Evolutionary conservation across 1,140 invertebrate species (phyloP).

Genomic region (Antheraea mylitta): DNA sequence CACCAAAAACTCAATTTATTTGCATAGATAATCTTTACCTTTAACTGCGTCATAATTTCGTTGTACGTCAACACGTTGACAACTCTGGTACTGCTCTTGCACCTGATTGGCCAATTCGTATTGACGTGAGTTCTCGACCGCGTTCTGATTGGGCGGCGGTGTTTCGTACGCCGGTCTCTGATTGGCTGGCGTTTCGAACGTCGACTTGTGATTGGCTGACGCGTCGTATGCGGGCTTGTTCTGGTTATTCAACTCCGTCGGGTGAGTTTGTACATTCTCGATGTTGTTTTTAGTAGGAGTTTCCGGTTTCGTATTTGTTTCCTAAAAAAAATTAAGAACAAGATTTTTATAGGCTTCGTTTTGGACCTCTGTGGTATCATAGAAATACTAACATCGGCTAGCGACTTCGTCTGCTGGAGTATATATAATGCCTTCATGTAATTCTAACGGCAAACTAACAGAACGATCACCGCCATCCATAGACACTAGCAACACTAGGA

Average conservation of each 20-base stretch:
- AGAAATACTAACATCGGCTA: too few species aligned
- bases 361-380: too few species aligned
- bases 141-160: constrained; percentile 33
- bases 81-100: constrained; percentile 18
- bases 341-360: too few species aligned
- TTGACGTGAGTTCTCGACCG: neutral
- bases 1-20: too few species aligned
- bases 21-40: neutral
- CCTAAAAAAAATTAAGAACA: neutral
- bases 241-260: constrained; percentile 8
- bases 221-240: constrained; percentile 13
- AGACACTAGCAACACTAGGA: too few species aligned
- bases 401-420: too few species aligned
- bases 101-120: neutral
- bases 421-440: too few species aligned
- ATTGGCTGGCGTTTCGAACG: constrained; percentile 29
- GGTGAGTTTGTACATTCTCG: constrained; percentile 17
- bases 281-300: constrained; percentile 35
- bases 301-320: constrained; percentile 35
- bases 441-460: too few species aligned
- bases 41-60: neutral
- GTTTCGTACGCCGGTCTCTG: constrained; percentile 14
- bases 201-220: constrained; percentile 30
- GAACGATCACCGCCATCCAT: too few species aligned
- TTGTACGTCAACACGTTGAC: neutral